These are phyloP conservation scores for Luscinia luscinia DNA, from an alignment of 2,797 vertebrate genomes.

Conservation along the genomic window DNA sequence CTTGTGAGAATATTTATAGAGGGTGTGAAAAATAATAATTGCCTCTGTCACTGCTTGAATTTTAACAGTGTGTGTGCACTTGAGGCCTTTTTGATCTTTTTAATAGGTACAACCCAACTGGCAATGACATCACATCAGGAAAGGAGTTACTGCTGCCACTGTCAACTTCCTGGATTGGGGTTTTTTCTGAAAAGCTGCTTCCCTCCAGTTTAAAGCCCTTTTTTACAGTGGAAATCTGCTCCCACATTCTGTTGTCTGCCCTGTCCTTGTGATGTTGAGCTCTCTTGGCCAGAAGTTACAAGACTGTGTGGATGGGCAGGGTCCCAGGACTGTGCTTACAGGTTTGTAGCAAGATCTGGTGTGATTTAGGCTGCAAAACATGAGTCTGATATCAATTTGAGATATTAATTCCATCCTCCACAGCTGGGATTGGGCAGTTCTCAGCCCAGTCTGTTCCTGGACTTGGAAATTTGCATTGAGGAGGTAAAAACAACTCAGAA, in stretches of 20 bases:
- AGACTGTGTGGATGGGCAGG: neutral
- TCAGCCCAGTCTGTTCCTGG: neutral
- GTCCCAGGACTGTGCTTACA: neutral
- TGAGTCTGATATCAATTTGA: neutral
- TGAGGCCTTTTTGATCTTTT: neutral
- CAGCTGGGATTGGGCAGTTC: neutral
- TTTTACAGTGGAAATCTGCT: neutral
- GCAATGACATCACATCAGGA: neutral
- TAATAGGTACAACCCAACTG: neutral
- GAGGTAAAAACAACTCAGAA: neutral
- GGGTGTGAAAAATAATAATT: neutral
- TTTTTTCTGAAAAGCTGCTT: neutral
- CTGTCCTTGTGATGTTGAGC: neutral
- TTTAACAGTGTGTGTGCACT: neutral
- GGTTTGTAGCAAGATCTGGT: neutral
- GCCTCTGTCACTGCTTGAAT: neutral
- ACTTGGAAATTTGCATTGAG: neutral
- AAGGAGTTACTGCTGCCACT: neutral
- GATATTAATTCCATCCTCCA: neutral
- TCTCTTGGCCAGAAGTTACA: neutral
- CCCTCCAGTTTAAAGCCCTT: neutral
- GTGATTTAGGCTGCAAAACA: neutral
- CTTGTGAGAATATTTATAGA: conserved; percentile 16
- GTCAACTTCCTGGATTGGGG: neutral
- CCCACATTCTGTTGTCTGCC: neutral